Base-by-base conservation (phyloP, 2,797 vertebrate species). In the Anguilla marmorata region DNA sequence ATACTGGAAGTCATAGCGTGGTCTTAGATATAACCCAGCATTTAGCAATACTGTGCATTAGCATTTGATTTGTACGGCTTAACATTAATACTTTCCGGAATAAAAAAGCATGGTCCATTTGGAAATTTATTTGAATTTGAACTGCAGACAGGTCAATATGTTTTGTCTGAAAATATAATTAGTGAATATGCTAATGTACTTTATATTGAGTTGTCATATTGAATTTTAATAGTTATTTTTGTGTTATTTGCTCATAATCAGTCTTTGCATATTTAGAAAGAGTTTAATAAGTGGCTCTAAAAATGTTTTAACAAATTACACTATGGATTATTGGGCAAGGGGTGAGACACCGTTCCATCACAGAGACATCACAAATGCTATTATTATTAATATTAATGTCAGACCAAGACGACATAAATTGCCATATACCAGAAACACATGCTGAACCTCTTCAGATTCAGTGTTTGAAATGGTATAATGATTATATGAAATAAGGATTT, bases 111-210 rank as follows among this genome's bases (percentile, higher is more conserved):
- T 69, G 63, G n/a, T n/a, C 24, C 24, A n/a, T 69, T 27, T 27
- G 63, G 63, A 69, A 69, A 69, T 11, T 27, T 5, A 66, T n/a
- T 66, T 66, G 63, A 69, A 69, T 69, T 69, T 1, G 63, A 69
- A 69, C 63, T n/a, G 24, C 63, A 69, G n/a, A 69, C 63, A 27
- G n/a, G 8, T 69, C 24, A 69, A 27, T 69, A 7, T 24, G 63
- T 66, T 69, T 69, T 69, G 63, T 69, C 63, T 27, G 63, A 27
- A 69, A 69, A 69, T 69, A n/a, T 69, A 4, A 69, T 69, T 69
- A 69, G 9, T 69, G 72, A 76, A 76, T 33, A 33, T 76, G 72
- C 72, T 69, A 76, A 37, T 33, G 14, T 33, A 16, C 27, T 76
- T 37, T 76, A 3, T 30, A 76, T 76, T 76, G 30, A 76, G 33